Conservation (phyloP, 30 jellyfish, hydroid and myxozoan genomes). For the Phacellophora camtschatica region DNA sequence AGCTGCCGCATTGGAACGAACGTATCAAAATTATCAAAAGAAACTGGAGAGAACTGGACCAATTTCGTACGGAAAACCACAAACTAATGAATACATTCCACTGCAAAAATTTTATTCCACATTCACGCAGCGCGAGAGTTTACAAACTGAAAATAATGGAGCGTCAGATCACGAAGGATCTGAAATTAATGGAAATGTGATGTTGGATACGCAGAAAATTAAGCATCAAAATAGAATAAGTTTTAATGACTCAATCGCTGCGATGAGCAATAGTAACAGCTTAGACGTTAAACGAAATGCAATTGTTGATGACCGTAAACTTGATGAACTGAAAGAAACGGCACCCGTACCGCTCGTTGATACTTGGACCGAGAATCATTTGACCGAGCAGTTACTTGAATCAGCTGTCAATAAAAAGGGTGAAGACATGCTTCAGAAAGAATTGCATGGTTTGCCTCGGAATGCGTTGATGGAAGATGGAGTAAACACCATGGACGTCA, state of each 20-base stretch:
- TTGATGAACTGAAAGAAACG: background rate
- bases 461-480: background rate
- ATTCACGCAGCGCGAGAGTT: background rate
- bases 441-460: background rate
- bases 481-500: too few relatives aligned
- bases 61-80: conserved; percentile 2
- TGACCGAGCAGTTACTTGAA: conserved; percentile 51
- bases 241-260: background rate
- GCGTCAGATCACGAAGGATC: background rate
- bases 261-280: background rate
- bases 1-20: conserved; percentile 32
- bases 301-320: background rate
- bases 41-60: background rate
- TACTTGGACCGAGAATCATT: conserved; percentile 34
- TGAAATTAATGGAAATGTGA: background rate
- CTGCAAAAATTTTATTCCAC: conserved; percentile 29
- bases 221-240: background rate
- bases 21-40: conserved; percentile 21
- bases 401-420: conserved; percentile 32
- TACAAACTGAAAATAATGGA: background rate
- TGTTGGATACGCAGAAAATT: background rate
- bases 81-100: conserved; percentile 20
- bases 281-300: background rate
- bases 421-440: background rate
- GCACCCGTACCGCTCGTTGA: background rate